Evolutionary conservation across 2,888 invertebrate species (phyloP), one percentile per base, ranked within the genome.

Genomic region (Hemistola chrysoprasaria): DNA sequence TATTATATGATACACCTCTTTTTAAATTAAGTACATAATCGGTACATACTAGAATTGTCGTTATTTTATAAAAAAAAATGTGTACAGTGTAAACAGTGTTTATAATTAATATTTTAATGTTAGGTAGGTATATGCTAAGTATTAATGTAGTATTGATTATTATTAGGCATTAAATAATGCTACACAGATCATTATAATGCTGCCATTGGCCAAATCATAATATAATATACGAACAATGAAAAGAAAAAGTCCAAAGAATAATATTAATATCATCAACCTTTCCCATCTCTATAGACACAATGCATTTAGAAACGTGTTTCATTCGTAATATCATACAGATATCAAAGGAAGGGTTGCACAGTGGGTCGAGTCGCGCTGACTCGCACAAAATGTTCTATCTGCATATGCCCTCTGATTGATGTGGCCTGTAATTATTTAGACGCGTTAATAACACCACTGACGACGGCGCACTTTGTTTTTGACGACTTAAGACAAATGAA

Each of bases 371-470:
- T 71, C 65, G 67, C 75, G 82, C 87, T 86, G 86, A 85, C 87
- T 87, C 86, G 86, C 87, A 84, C 83, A 86, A 85, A 82, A 81
- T 75, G 74, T 67, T 79, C 81, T 83, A 86, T 86, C 86, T 87
- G 86, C 86, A 84, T 86, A 78, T 81, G 81, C 74, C 71, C 65
- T 65, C 72, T 90, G 90, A 90, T 88, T 89, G 90, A 90, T 89
- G 90, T 82, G 74, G 83, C 78, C 85, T 88, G 83, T 90, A 90
- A 90, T 90, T 89, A 90, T 87, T 79, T 79, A 75, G 90, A 90
- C 89, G 83, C 82, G 83, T 80, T 90, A 90, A 90, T 90, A 90
- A 89, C 81, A 90, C 84, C 81, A 77, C 78, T 70, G 83, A 76
- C 68, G 80, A 83, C 73, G 78, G 78, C 75, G 81, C 85, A 86